Percentiles rank a stretch among this genome's conserved stretches.
These are phyloP conservation scores for Muraenolepis orangiensis DNA, from an alignment of 2,797 vertebrate species.

Conservation along the genomic window DNA sequence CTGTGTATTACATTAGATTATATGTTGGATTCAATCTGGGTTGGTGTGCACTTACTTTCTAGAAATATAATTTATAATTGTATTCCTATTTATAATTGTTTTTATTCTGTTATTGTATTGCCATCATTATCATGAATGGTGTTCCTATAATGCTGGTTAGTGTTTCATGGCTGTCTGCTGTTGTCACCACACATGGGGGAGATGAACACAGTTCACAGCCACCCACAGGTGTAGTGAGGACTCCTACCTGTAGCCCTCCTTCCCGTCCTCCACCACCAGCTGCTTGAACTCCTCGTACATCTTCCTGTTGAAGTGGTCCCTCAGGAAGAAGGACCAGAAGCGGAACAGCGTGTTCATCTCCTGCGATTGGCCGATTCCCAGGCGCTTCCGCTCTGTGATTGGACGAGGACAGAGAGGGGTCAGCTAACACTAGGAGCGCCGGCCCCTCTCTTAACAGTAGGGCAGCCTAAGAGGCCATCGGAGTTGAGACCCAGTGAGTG, in stretches of 20 bases:
- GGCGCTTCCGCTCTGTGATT: slow-evolving; percentile 87
- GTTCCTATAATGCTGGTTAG: too few species aligned
- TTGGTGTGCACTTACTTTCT: too few species aligned
- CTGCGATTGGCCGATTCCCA: slow-evolving; percentile 97
- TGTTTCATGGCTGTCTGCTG: too few species aligned
- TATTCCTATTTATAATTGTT: too few species aligned
- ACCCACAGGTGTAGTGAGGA: background rate
- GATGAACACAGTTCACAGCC: too few species aligned
- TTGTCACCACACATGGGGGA: too few species aligned
- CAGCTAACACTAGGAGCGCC: too few species aligned
- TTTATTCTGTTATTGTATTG: too few species aligned
- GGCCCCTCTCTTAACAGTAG: background rate
- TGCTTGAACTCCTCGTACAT: slow-evolving; percentile 99
- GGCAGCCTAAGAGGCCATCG: background rate
- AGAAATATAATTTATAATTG: too few species aligned
- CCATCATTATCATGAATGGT: too few species aligned
- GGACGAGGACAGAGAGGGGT: background rate
- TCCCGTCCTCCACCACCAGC: slow-evolving; percentile 94
- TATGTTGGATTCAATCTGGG: too few species aligned
- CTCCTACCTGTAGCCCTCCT: slow-evolving; percentile 91
- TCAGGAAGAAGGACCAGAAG: slow-evolving; percentile 99
- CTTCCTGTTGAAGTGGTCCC: slow-evolving; percentile 98
- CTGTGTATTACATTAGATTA: too few species aligned
- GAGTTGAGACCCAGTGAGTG: background rate
- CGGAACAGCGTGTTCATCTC: slow-evolving; percentile 99